Base-by-base conservation (phyloP, 2,888 invertebrate genomes). In the Ennomos quercinarius region DNA sequence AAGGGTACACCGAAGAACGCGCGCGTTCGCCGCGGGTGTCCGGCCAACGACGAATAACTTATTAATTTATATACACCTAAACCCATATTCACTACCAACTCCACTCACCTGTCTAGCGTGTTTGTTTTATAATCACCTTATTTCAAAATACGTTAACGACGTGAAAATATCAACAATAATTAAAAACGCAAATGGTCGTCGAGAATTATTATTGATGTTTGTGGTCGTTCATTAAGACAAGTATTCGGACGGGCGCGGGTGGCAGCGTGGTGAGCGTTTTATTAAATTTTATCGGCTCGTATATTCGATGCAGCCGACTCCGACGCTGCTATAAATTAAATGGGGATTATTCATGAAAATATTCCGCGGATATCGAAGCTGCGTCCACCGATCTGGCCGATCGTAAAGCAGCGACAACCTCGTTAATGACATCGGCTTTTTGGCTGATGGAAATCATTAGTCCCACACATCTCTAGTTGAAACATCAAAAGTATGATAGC, bases 151-250 rank as follows among this genome's bases (percentile, higher is more conserved):
- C 76, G 80, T 87, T 89, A 89, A 91, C 86, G 87, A 90, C 80
- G 87, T 87, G 87, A 89, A 90, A 91, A 89, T 86, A 89, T 88
- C 82, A 87, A 85, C 84, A 84, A 81, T 86, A 86, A 91, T 91
- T 90, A 89, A 87, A 87, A 87, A 87, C 77, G 84, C 85, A 85
- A 87, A 88, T 82, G 81, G 77, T 84, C 74, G 72, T 67, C 65
- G 72, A 71, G 77, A 83, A 86, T 84, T 83, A 60, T 61, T 61
- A 60, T 60, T 61, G 80, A 86, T 86, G 84, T 81, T 80, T 80
- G 83, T 77, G 78, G 82, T 77, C 78, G 82, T 83, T 81, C 84
- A 82, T 87, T 84, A 86, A 80, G 86, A 81, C 73, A 76, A 74
- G 59, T 57, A 44, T 57, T 62, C 36, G 51, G 59, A 44, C 38